Evolutionary conservation across 2,113 vertebrate species (phyloP).

Genomic region (Ophiodon elongatus): DNA sequence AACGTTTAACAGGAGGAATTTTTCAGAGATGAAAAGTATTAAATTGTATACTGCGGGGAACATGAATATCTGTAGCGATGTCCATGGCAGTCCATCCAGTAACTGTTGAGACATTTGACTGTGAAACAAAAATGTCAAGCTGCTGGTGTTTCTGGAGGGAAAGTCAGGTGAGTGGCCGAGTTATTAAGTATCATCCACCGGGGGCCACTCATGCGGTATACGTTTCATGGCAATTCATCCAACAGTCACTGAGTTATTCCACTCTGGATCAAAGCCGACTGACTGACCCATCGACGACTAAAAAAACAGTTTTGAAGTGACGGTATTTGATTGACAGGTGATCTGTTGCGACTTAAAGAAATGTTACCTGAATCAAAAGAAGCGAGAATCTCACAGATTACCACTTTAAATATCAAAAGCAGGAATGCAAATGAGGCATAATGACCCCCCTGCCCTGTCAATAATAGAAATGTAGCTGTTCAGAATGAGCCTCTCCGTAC

Average conservation of each 20-base stretch:
- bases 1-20: background rate
- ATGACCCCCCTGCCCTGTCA: constrained; percentile 14
- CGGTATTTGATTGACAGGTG: constrained; percentile 36
- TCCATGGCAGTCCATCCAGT: background rate
- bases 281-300: background rate
- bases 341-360: constrained; percentile 15
- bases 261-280: background rate
- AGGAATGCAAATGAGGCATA: constrained; percentile 23
- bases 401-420: constrained; percentile 49
- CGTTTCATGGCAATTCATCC: background rate
- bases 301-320: background rate
- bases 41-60: background rate
- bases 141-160: background rate
- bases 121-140: background rate
- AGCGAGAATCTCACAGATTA: constrained; percentile 14
- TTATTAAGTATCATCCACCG: background rate
- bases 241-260: background rate
- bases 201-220: background rate
- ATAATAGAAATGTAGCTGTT: constrained; percentile 41
- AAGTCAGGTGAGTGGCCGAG: background rate
- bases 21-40: background rate
- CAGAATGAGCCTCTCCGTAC: background rate
- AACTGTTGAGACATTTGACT: background rate
- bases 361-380: constrained; percentile 19
- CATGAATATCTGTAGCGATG: background rate